Evolutionary conservation across 2,888 invertebrate genomes (phyloP).

Genomic region (Dolichopus griseipennis): DNA sequence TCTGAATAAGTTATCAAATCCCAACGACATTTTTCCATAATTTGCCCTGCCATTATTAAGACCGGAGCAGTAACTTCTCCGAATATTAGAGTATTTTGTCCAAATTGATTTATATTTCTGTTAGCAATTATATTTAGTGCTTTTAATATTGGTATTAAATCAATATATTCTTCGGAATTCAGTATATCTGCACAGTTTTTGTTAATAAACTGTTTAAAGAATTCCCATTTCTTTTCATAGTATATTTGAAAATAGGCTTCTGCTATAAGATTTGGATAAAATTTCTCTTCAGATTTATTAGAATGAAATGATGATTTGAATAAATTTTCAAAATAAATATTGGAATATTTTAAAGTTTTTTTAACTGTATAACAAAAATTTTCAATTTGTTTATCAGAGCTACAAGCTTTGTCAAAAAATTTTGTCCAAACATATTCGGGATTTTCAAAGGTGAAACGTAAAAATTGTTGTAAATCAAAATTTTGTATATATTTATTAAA

Average conservation of each 20-base stretch:
- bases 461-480: conserved; percentile 28
- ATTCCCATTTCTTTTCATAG: conserved; percentile 28
- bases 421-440: conserved; percentile 28
- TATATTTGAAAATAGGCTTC: conserved; percentile 28
- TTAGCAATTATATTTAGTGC: conserved; percentile 28
- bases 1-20: conserved; percentile 31
- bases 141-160: conserved; percentile 27
- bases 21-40: conserved; percentile 35
- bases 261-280: conserved; percentile 28
- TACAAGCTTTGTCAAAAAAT: conserved; percentile 29
- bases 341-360: conserved; percentile 25
- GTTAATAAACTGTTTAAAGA: conserved; percentile 30
- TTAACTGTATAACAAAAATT: conserved; percentile 27
- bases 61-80: conserved; percentile 32
- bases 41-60: conserved; percentile 30
- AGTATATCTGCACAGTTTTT: conserved; percentile 28
- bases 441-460: conserved; percentile 30
- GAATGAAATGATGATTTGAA: conserved; percentile 19
- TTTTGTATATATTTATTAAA: conserved; percentile 29
- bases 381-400: conserved; percentile 25
- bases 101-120: conserved; percentile 22
- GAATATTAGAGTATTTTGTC: conserved; percentile 23
- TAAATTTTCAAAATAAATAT: conserved; percentile 25
- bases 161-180: conserved; percentile 21
- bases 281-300: conserved; percentile 16